Evolutionary conservation across 2,797 vertebrate genomes (phyloP).

Genomic region (Eospalax fontanierii): DNA sequence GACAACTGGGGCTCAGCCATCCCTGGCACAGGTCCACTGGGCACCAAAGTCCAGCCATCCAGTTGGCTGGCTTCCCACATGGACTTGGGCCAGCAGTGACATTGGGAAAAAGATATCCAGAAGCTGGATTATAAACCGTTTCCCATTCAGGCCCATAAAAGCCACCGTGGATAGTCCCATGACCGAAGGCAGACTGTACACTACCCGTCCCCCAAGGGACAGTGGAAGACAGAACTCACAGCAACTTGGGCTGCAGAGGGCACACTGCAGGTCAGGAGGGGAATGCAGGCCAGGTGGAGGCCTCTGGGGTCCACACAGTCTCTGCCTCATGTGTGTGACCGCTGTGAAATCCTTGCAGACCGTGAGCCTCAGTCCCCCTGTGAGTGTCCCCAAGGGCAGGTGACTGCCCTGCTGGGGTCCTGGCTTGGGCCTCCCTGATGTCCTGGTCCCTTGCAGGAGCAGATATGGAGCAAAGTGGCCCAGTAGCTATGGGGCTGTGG

Average conservation of each 20-base stretch:
- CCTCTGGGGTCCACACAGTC: rapidly evolving
- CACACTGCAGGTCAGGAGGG: background rate
- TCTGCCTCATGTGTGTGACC: no score
- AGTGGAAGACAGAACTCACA: rapidly evolving
- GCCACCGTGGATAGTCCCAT: background rate
- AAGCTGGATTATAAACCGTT: background rate
- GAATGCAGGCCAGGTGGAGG: rapidly evolving
- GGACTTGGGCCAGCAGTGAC: background rate
- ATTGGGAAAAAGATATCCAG: background rate
- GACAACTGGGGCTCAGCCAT: background rate
- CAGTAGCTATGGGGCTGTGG: background rate
- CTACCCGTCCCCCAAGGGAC: background rate
- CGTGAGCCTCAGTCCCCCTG: background rate
- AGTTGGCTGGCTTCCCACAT: background rate
- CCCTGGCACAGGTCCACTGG: background rate
- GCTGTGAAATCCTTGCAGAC: rapidly evolving
- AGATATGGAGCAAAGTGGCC: background rate
- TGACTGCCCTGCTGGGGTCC: background rate
- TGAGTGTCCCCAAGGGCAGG: no score
- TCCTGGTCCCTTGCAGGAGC: background rate
- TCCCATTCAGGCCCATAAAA: background rate
- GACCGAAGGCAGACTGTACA: background rate
- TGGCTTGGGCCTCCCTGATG: background rate
- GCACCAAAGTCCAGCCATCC: background rate
- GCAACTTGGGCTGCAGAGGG: background rate